Evolutionary conservation across 2,797 vertebrate species (phyloP).

Genomic region (Avahi laniger): DNA sequence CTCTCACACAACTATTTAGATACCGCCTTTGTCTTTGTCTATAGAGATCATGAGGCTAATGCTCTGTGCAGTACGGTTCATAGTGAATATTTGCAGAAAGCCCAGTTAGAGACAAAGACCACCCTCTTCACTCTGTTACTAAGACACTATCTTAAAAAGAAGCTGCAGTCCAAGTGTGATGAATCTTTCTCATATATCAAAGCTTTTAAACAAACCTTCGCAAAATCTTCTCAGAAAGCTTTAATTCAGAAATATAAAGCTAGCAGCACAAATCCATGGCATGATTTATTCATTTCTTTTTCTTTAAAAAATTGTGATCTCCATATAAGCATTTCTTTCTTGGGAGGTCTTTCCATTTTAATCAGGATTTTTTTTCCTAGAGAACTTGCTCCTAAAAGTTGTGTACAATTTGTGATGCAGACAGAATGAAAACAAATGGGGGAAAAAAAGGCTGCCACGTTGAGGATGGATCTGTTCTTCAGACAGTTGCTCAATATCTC

Average conservation of each 20-base stretch:
- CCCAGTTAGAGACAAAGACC: background rate
- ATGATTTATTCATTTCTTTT: conserved; percentile 42
- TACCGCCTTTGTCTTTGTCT: background rate
- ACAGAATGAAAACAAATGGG: conserved; percentile 34
- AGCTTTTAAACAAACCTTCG: conserved; percentile 54
- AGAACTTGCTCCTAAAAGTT: conserved; percentile 44
- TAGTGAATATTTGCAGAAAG: conserved; percentile 15
- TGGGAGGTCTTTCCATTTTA: conserved; percentile 48
- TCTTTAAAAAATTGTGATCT: background rate
- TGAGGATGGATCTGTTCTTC: conserved; percentile 42
- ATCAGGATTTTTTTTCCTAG: conserved; percentile 51
- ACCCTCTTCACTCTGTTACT: background rate
- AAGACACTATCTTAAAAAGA: background rate
- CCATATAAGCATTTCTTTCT: background rate
- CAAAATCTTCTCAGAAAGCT: conserved; percentile 26
- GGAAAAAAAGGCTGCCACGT: background rate
- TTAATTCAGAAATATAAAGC: background rate
- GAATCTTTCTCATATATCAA: background rate
- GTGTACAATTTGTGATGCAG: background rate
- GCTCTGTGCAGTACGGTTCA: background rate
- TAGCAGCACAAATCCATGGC: background rate
- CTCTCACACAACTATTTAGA: background rate
- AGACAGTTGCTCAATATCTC: conserved; percentile 3
- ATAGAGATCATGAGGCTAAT: background rate
- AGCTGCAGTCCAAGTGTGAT: background rate